Conservation (phyloP, 2,797 vertebrate genomes). For the Pteropus rufus region DNA sequence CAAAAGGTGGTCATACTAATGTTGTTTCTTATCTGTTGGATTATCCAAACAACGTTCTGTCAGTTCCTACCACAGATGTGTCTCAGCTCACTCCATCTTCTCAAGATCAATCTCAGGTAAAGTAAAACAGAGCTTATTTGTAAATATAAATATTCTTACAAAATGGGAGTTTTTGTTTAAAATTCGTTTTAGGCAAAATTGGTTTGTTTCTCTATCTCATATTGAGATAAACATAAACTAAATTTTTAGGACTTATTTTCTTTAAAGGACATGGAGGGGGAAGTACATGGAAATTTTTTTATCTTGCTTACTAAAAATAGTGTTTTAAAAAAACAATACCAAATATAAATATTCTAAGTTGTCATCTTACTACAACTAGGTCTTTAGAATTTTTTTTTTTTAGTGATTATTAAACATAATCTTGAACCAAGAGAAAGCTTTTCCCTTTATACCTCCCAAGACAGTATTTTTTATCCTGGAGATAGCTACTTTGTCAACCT, state of each 20-base stretch:
- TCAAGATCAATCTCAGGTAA: constrained; percentile 98
- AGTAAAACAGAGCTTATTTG: constrained; percentile 39
- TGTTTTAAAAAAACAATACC: not conserved
- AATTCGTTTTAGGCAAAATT: constrained; percentile 39
- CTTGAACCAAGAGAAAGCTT: not conserved
- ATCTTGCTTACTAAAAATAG: constrained; percentile 40
- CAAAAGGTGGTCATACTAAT: constrained; percentile 99
- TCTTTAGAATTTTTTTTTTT: not conserved
- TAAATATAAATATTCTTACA: constrained; percentile 36
- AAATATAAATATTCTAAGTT: constrained; percentile 30
- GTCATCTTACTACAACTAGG: not conserved
- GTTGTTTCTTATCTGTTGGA: constrained; percentile 99
- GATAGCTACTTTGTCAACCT: not conserved
- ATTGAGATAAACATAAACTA: constrained; percentile 8
- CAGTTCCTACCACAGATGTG: constrained; percentile 93
- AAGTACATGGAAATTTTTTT: not conserved
- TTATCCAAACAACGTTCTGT: constrained; percentile 98
- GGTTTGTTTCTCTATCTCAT: not conserved
- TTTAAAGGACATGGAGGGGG: not conserved
- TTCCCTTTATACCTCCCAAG: not conserved
- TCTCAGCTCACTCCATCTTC: constrained; percentile 96
- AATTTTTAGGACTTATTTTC: constrained; percentile 42
- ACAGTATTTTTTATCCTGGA: constrained; percentile 5
- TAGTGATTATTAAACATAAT: not conserved
- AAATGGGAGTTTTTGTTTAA: constrained; percentile 45